A percentile compares a stretch with the other conserved stretches of the same genome.
Conservation (phyloP, 1,140 invertebrate species). For the Episyrphus balteatus region DNA sequence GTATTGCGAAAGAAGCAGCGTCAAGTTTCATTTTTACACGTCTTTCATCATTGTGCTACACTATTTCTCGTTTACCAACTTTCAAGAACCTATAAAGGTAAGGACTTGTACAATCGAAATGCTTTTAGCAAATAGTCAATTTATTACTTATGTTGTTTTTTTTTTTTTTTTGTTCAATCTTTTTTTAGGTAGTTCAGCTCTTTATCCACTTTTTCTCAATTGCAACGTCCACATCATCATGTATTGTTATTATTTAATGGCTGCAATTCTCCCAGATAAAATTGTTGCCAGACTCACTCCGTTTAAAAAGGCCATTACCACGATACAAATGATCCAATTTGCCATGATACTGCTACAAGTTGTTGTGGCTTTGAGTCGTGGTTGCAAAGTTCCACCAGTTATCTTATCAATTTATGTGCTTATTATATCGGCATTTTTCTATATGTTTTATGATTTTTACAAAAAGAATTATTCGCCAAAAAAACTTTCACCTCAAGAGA, state of each 20-base stretch:
- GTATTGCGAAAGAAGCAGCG: slow-evolving; percentile 63
- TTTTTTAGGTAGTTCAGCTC: slow-evolving; percentile 57
- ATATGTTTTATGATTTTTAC: slow-evolving; percentile 61
- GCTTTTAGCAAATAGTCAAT: no score
- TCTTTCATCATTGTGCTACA: slow-evolving; percentile 61
- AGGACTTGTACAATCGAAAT: not conserved
- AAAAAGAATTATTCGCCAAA: slow-evolving; percentile 40
- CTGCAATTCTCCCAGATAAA: slow-evolving; percentile 52
- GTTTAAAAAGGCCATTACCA: slow-evolving; percentile 37
- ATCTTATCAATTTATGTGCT: slow-evolving; percentile 41
- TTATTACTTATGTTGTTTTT: no score
- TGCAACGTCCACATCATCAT: slow-evolving; percentile 62
- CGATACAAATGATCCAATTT: slow-evolving; percentile 47
- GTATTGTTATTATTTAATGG: slow-evolving; percentile 73
- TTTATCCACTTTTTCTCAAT: slow-evolving; percentile 69
- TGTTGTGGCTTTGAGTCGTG: slow-evolving; percentile 18
- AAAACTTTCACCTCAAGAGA: slow-evolving; percentile 11
- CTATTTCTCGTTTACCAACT: slow-evolving; percentile 58
- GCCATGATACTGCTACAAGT: slow-evolving; percentile 43
- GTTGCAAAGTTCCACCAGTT: slow-evolving; percentile 7
- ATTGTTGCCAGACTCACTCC: slow-evolving; percentile 20
- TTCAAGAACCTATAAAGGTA: slow-evolving; percentile 56
- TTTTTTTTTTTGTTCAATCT: no score
- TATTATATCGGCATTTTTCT: slow-evolving; percentile 52
- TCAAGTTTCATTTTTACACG: slow-evolving; percentile 63